phyloP scores from a whole-genome alignment of 2,888 invertebrate genomes.

The Eristalinus sepulchralis region DNA sequence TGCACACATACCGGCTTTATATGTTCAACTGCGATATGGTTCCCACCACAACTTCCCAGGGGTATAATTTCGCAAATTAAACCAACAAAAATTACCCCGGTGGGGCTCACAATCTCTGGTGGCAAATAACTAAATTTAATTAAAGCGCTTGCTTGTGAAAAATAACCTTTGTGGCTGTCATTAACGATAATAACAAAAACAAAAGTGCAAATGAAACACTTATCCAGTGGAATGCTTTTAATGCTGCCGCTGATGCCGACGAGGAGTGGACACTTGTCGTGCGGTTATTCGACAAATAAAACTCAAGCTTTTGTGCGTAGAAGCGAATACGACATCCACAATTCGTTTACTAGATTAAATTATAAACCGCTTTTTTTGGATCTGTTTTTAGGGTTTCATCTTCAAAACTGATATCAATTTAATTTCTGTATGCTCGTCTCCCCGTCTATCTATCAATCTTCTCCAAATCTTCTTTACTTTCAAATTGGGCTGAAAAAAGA shows the following conservation, averaged over 20 bases:
- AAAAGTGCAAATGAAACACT: slow-evolving; percentile 31
- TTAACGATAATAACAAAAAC: background rate
- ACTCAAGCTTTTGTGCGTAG: no score
- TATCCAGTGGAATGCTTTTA: slow-evolving; percentile 26
- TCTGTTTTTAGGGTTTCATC: no score
- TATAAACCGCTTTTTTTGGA: no score
- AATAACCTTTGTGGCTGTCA: slow-evolving; percentile 16
- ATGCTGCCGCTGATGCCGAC: background rate
- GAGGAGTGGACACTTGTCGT: slow-evolving; percentile 9
- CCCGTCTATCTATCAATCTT: no score
- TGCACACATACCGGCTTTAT: slow-evolving; percentile 13
- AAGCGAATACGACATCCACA: no score
- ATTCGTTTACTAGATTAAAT: no score
- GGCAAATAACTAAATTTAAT: slow-evolving; percentile 71
- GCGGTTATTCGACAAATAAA: background rate
- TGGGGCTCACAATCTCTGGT: slow-evolving; percentile 57
- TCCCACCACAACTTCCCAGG: slow-evolving; percentile 55
- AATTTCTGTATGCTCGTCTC: no score
- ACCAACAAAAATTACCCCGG: slow-evolving; percentile 65
- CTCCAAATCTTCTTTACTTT: no score
- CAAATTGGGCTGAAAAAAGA: no score
- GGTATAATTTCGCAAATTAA: slow-evolving; percentile 67
- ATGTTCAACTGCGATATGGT: no score
- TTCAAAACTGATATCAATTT: no score
- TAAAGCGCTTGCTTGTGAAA: slow-evolving; percentile 53